A percentile compares a stretch with the other conserved stretches of the same genome.
Conservation (phyloP, 2,113 vertebrate species). For the Azemiops feae region DNA sequence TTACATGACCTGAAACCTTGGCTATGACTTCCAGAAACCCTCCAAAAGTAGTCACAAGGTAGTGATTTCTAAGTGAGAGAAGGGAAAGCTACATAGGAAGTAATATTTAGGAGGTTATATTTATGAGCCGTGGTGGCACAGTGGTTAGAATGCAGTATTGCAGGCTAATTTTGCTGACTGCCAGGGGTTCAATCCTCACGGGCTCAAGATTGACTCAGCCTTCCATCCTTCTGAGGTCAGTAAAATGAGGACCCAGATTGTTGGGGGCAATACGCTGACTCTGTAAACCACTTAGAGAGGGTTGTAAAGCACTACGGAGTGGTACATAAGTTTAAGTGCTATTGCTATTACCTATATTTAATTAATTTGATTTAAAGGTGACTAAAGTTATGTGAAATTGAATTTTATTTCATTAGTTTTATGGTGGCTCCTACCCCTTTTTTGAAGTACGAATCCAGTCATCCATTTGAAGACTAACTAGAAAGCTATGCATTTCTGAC, state of each 20-base stretch:
- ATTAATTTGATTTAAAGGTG: background rate
- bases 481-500: background rate
- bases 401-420: background rate
- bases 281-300: too few relatives aligned
- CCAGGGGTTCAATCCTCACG: too few relatives aligned
- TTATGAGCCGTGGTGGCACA: too few relatives aligned
- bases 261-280: too few relatives aligned
- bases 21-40: background rate
- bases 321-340: too few relatives aligned
- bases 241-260: too few relatives aligned
- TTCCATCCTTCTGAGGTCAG: too few relatives aligned
- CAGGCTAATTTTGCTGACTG: too few relatives aligned
- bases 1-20: background rate
- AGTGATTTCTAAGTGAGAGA: background rate
- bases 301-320: too few relatives aligned
- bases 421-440: background rate
- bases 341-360: background rate
- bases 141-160: too few relatives aligned
- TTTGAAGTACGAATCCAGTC: background rate
- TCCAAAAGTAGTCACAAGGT: background rate
- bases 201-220: too few relatives aligned
- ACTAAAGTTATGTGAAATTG: background rate
- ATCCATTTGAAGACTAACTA: background rate
- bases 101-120: background rate
- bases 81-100: background rate